These are phyloP conservation scores for Phrynosoma blainvillii DNA, from an alignment of 2,113 vertebrate species.

Conservation along the genomic window DNA sequence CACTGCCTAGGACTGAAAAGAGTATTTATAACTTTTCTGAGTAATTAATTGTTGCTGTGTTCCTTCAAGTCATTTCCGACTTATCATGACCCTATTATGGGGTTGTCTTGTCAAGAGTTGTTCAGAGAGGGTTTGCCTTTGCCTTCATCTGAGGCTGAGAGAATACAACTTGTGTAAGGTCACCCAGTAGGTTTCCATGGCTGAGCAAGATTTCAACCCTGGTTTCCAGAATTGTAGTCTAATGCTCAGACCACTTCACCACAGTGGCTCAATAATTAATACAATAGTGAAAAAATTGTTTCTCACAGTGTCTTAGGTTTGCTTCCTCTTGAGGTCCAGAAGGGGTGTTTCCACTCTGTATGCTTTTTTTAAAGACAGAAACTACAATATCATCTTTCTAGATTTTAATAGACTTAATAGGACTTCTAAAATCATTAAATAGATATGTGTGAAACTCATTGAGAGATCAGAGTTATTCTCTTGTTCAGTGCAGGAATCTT, in stretches of 20 bases:
- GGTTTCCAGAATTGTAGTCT: too few species aligned
- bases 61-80: too few species aligned
- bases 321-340: conserved; percentile 1
- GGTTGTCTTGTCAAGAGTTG: too few species aligned
- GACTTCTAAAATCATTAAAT: not conserved
- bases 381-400: conserved; percentile 3
- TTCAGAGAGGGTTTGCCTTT: too few species aligned
- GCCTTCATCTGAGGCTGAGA: too few species aligned
- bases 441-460: not conserved
- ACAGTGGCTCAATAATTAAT: conserved; percentile 1
- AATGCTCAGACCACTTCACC: too few species aligned
- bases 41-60: conserved; percentile 12
- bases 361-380: not conserved
- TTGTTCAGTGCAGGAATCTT: not conserved
- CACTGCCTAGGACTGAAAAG: not conserved
- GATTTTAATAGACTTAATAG: not conserved
- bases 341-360: not conserved
- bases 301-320: conserved; percentile 31
- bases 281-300: conserved; percentile 55
- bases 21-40: conserved; percentile 35
- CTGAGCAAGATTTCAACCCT: too few species aligned
- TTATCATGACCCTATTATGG: too few species aligned
- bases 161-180: too few species aligned
- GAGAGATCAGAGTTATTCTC: not conserved
- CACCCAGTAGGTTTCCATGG: too few species aligned